Percentiles rank a stretch among this genome's conserved stretches.
Evolutionary conservation across 2,113 vertebrate genomes (phyloP).

Genomic region (Charina bottae): DNA sequence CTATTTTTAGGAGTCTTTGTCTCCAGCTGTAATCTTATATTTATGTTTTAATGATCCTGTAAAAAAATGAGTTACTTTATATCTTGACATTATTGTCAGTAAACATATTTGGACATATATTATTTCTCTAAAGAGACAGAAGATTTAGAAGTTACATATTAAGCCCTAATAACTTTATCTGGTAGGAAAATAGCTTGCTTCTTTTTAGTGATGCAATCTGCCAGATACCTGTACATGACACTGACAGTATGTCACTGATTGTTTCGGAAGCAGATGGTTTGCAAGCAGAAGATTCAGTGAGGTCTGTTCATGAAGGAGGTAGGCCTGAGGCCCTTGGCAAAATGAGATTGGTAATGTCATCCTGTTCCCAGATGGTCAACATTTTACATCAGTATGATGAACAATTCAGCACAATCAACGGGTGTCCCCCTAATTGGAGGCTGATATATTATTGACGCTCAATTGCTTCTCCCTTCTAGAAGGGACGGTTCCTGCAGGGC

Average conservation of each 20-base stretch:
- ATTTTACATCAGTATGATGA: constrained; percentile 56
- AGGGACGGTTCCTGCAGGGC: constrained; percentile 58
- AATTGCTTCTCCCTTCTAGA: constrained; percentile 67
- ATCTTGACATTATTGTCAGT: constrained; percentile 26
- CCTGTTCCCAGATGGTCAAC: constrained; percentile 48
- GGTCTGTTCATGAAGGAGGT: constrained; percentile 45
- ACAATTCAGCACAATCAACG: constrained; percentile 65
- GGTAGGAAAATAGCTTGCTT: neutral
- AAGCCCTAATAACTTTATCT: neutral
- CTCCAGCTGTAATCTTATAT: neutral
- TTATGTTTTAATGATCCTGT: neutral
- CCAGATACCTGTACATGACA: constrained; percentile 3
- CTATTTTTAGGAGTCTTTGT: neutral
- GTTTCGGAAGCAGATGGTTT: constrained; percentile 41
- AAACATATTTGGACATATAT: constrained; percentile 26
- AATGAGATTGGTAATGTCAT: constrained; percentile 58
- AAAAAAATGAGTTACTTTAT: neutral
- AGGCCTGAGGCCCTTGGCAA: constrained; percentile 48
- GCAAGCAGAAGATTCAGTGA: constrained; percentile 8
- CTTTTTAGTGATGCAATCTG: constrained; percentile 14
- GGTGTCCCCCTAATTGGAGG: constrained; percentile 51
- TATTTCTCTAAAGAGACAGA: constrained; percentile 14
- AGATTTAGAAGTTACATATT: constrained; percentile 22
- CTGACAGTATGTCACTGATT: constrained; percentile 8
- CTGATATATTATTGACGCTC: constrained; percentile 59